These are phyloP conservation scores for Xenus cinereus DNA, from an alignment of 2,113 vertebrate genomes.

Conservation along the genomic window DNA sequence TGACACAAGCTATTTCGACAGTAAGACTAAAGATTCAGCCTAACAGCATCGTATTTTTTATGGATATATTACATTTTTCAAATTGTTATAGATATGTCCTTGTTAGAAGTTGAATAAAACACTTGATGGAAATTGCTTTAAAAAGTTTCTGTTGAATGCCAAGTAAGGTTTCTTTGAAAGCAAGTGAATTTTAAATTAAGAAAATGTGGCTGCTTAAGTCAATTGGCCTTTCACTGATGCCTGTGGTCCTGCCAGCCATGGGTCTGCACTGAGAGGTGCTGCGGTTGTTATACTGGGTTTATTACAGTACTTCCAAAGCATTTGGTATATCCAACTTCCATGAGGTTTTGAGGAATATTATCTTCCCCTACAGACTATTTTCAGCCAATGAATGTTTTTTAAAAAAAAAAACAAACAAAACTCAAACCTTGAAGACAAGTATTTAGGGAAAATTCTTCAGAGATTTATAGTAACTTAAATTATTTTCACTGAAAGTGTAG, in stretches of 20 bases:
- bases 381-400: not conserved
- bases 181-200: slow-evolving; percentile 3
- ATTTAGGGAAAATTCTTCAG: not conserved
- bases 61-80: not conserved
- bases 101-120: not conserved
- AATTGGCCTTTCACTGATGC: not conserved
- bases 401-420: not conserved
- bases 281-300: not conserved
- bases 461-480: not conserved
- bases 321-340: not conserved
- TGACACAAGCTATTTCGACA: slow-evolving; percentile 99
- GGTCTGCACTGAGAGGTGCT: not conserved
- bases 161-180: slow-evolving; percentile 2
- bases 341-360: not conserved
- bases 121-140: not conserved
- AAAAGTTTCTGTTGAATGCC: not conserved
- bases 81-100: not conserved
- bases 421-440: not conserved
- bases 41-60: not conserved
- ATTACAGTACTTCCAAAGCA: not conserved
- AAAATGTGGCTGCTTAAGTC: not conserved
- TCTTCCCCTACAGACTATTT: not conserved
- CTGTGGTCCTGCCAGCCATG: not conserved
- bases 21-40: slow-evolving; percentile 71
- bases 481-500: not conserved